Percentiles rank a stretch among this genome's conserved stretches.
Evolutionary conservation across 2,113 vertebrate species (phyloP).

Genomic region (Choloepus hoffmanni): DNA sequence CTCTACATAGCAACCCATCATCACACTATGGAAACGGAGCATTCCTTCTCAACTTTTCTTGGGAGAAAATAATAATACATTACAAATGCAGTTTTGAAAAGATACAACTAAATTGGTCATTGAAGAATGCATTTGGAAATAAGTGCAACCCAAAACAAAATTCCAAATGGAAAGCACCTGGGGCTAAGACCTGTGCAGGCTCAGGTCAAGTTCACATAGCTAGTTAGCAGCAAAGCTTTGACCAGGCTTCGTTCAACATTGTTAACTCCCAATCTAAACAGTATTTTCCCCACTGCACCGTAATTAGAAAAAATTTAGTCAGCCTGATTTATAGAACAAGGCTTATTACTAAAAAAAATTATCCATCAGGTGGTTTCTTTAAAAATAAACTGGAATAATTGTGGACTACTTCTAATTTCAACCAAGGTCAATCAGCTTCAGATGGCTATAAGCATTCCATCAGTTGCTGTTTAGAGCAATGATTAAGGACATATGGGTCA

Average conservation of each 20-base stretch:
- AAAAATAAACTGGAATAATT: neutral
- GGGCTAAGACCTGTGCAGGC: neutral
- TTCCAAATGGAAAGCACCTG: fast-evolving
- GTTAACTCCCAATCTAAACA: too few relatives aligned
- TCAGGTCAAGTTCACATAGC: neutral
- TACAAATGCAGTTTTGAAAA: neutral
- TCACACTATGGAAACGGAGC: neutral
- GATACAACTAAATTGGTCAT: neutral
- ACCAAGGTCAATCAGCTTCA: neutral
- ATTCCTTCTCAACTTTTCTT: neutral
- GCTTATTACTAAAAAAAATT: neutral
- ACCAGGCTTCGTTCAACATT: neutral
- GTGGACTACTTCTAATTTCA: neutral
- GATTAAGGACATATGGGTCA: neutral
- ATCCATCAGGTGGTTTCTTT: neutral
- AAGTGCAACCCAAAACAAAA: neutral
- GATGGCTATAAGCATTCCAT: neutral
- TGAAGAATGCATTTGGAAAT: neutral
- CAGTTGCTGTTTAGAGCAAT: neutral
- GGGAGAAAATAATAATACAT: neutral
- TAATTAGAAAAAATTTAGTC: neutral
- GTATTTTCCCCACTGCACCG: neutral
- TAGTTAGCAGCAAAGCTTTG: neutral
- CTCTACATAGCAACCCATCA: neutral
- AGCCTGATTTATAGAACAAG: neutral